phyloP scores from a whole-genome alignment of 2,888 invertebrate species.

The Celastrina argiolus region DNA sequence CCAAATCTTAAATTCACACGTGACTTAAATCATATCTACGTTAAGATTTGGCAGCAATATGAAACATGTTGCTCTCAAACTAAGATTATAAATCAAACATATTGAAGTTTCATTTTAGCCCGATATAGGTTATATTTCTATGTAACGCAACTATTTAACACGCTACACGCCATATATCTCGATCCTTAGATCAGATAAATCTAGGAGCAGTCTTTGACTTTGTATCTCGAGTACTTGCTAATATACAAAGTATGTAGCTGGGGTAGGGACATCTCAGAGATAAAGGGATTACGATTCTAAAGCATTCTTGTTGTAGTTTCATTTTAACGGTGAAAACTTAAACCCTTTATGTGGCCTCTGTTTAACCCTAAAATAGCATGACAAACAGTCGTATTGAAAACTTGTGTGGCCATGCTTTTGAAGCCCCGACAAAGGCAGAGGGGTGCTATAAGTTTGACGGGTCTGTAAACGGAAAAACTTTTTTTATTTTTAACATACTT shows the following conservation, averaged over 20 bases:
- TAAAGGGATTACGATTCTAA: not conserved
- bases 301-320: not conserved
- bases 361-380: no score
- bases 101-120: not conserved
- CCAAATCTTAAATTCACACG: not conserved
- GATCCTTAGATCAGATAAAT: constrained; percentile 15
- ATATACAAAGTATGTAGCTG: not conserved
- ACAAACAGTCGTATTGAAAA: no score
- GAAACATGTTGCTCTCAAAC: not conserved
- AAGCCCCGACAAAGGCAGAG: no score
- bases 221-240: not conserved
- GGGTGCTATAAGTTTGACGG: no score
- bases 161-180: not conserved
- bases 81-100: constrained; percentile 4
- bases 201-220: constrained; percentile 3
- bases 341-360: no score
- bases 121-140: not conserved
- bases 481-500: no score
- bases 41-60: not conserved
- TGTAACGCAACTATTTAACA: not conserved
- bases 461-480: no score
- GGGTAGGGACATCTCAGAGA: not conserved
- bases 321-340: not conserved
- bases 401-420: no score
- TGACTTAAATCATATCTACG: not conserved